phyloP scores from a whole-genome alignment of 1,140 invertebrate genomes.

The Meteorus sp. region DNA sequence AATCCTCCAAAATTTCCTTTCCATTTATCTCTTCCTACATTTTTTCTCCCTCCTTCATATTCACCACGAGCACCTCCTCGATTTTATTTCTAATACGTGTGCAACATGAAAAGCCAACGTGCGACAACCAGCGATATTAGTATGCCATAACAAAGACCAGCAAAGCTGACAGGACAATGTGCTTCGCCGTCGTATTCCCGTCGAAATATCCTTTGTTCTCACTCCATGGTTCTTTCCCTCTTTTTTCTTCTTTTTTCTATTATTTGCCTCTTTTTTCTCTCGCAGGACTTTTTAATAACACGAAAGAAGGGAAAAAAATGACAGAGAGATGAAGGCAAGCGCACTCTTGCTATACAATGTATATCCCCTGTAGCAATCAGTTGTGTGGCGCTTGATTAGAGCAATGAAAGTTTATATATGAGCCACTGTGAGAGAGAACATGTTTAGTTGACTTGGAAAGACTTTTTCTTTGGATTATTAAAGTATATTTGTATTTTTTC shows the following conservation, averaged over 20 bases:
- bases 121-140: not conserved
- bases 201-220: conserved; percentile 21
- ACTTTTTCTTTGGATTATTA: too few relatives aligned
- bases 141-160: conserved; percentile 2
- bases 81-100: not conserved
- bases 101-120: conserved; percentile 1
- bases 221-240: too few relatives aligned
- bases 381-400: conserved; percentile 19
- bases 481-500: too few relatives aligned
- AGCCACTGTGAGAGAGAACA: not conserved
- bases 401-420: not conserved
- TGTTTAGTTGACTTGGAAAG: too few relatives aligned
- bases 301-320: not conserved
- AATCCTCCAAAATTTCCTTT: too few relatives aligned
- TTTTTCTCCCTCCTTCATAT: too few relatives aligned
- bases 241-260: too few relatives aligned
- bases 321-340: conserved; percentile 14
- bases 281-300: conserved; percentile 18
- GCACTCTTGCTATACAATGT: conserved; percentile 9
- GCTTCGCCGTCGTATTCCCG: not conserved
- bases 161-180: conserved; percentile 18
- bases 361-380: conserved; percentile 10
- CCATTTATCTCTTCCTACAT: too few relatives aligned
- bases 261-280: too few relatives aligned
- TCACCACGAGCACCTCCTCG: too few relatives aligned